phyloP scores from a whole-genome alignment of 2,113 vertebrate genomes.

The Channa maculata region DNA sequence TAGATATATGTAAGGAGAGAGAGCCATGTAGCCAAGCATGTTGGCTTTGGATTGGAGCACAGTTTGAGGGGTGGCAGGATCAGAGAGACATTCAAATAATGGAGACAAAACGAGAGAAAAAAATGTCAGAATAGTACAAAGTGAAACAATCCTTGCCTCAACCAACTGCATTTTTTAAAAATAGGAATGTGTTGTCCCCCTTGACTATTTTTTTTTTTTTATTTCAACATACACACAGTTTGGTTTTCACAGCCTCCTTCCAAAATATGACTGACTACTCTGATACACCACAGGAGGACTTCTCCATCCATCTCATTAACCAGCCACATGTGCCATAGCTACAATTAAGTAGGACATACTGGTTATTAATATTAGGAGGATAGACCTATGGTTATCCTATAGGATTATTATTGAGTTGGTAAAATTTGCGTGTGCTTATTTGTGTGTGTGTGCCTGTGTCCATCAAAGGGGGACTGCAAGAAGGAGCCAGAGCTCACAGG shows the following conservation, averaged over 20 bases:
- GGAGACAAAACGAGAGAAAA: slow-evolving; percentile 23
- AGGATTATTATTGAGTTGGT: slow-evolving; percentile 46
- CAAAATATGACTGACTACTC: slow-evolving; percentile 8
- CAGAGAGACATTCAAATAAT: slow-evolving; percentile 33
- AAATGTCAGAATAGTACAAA: slow-evolving; percentile 30
- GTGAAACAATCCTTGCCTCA: slow-evolving; percentile 33
- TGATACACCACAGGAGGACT: slow-evolving; percentile 28
- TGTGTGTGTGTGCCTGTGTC: slow-evolving; percentile 19
- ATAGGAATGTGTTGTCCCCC: slow-evolving; percentile 20
- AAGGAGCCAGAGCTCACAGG: slow-evolving; percentile 74
- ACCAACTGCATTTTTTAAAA: slow-evolving; percentile 33
- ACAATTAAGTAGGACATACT: slow-evolving; percentile 38
- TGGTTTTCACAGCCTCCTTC: neutral
- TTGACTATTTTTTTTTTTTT: too few relatives aligned
- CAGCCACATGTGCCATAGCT: slow-evolving; percentile 59
- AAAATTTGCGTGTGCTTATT: slow-evolving; percentile 34
- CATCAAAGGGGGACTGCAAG: slow-evolving; percentile 67
- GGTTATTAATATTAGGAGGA: slow-evolving; percentile 62
- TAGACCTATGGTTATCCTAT: slow-evolving; percentile 58
- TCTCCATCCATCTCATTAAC: slow-evolving; percentile 60
- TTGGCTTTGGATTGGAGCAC: slow-evolving; percentile 54
- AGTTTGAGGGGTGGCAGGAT: slow-evolving; percentile 36
- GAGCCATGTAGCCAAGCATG: slow-evolving; percentile 55
- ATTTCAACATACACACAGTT: slow-evolving; percentile 7
- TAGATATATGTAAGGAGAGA: slow-evolving; percentile 42